These are phyloP conservation scores for Agapetus fuscipes DNA, from an alignment of 2,888 invertebrate genomes.

Conservation along the genomic window DNA sequence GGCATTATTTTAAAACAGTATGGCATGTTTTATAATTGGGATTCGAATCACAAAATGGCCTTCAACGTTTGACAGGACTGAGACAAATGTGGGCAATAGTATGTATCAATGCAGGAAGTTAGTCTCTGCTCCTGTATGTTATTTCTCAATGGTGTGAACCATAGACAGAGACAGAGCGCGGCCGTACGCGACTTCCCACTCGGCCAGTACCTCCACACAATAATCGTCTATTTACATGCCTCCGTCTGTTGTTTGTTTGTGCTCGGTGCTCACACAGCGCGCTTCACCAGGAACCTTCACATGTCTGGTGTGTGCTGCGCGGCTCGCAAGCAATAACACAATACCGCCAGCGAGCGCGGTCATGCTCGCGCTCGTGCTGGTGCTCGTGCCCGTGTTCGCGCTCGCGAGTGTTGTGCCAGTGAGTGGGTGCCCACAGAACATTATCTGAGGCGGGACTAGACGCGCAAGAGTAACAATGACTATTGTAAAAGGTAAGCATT, in stretches of 20 bases:
- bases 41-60: no score
- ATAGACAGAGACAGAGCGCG: no score
- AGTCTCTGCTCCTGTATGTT: no score
- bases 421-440: conserved; percentile 3
- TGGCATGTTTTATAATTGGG: no score
- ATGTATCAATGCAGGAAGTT: no score
- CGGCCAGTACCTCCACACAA: conserved; percentile 8
- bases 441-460: conserved; percentile 2
- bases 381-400: conserved; percentile 7
- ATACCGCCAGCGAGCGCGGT: no score
- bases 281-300: conserved; percentile 15
- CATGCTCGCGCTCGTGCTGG: no score
- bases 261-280: conserved; percentile 11
- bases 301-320: conserved; percentile 13
- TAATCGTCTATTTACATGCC: conserved; percentile 17
- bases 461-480: conserved; percentile 13
- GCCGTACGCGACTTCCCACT: conserved; percentile 16
- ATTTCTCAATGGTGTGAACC: no score
- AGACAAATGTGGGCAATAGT: no score
- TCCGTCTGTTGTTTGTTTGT: conserved; percentile 17
- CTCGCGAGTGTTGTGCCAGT: conserved; percentile 6
- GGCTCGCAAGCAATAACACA: no score
- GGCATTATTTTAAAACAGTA: no score
- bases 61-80: no score
- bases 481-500: conserved; percentile 15